Base-by-base conservation (phyloP, 2,113 vertebrate species). In the Semnornis frantzii region DNA sequence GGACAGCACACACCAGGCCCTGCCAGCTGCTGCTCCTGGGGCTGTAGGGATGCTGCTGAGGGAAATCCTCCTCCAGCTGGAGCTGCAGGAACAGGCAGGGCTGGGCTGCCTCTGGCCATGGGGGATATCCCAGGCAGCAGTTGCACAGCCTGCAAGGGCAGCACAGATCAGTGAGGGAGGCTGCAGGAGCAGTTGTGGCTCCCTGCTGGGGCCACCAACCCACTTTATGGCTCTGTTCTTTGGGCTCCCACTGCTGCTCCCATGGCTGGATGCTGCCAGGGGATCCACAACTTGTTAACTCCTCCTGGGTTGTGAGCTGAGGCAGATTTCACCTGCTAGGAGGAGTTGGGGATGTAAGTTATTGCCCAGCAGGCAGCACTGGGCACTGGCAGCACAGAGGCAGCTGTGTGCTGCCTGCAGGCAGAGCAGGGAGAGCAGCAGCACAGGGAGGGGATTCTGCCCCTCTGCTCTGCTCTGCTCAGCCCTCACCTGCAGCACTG, bases 161-260 rank as follows among this genome's bases (percentile, higher is more conserved):
- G 9, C 42, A 46, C 34, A 46, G 20, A 52, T 20, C n/a, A 50
- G 37, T 3, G 1, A 60, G 71, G 65, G 31, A 19, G 50, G 46
- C 48, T 73, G 54, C 20, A 57, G 21, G 57, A 81, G 52, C 2
- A 1, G 27, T 52, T 0, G 3, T 27, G 44, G 2, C 12, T 65
- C 83, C 34, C 28, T 1, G 1, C 24, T 37, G 11, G 62, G 57
- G 78, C n/a, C 84, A 39, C 48, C 1, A 1, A 1, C 1, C 8
- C 2, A 2, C 37, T 63, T 34, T 27, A 2, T 27, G 3, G 0
- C 18, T 50, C n/a, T 37, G 34, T 1, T 5, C 24, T 68, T 24
- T 0, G 1, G 24, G 28, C 48, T 87, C 71, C 73, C 23, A 10
- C 21, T 2, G 1, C 19, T 1, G 1, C 3, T 54, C 27, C 69